Percentiles rank a stretch among this genome's conserved stretches.
phyloP scores from a whole-genome alignment of 64 coral and sea anemone genomes.

The Dendrophyllia cribrosa region DNA sequence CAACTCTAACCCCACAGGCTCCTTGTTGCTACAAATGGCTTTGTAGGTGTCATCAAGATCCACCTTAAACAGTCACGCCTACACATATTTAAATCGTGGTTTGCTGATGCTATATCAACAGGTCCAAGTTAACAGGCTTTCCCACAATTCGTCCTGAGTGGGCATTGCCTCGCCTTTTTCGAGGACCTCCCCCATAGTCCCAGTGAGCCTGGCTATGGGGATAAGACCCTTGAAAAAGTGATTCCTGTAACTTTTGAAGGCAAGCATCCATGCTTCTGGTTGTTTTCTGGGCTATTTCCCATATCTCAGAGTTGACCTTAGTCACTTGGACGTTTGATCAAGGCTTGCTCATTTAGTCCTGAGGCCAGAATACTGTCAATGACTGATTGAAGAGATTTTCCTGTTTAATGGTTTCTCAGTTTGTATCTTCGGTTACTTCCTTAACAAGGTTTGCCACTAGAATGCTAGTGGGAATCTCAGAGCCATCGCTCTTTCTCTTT shows the following conservation, averaged over 20 bases:
- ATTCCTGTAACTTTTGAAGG: conserved; percentile 55
- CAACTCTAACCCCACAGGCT: conserved; percentile 26
- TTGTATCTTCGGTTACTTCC: conserved; percentile 47
- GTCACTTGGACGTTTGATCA: conserved; percentile 30
- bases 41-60: conserved; percentile 53
- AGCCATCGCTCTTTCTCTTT: conserved; percentile 16
- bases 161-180: conserved; percentile 23
- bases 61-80: conserved; percentile 58
- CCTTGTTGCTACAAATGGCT: conserved; percentile 46
- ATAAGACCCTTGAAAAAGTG: conserved; percentile 45
- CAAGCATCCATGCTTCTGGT: conserved; percentile 62
- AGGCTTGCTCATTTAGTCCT: conserved; percentile 60
- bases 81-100: conserved; percentile 61
- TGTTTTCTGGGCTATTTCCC: conserved; percentile 55
- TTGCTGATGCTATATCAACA: conserved; percentile 59
- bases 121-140: conserved; percentile 28
- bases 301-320: conserved; percentile 56
- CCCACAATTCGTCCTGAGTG: conserved; percentile 36
- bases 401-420: conserved; percentile 9
- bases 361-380: conserved; percentile 44
- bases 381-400: conserved; percentile 40
- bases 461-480: background rate
- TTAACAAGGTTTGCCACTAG: conserved; percentile 34
- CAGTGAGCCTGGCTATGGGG: conserved; percentile 18
- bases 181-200: conserved; percentile 24